A percentile compares a stretch with the other conserved stretches of the same genome.
Conservation (phyloP, 2,888 invertebrate species). For the Enchytraeus crypticus region DNA sequence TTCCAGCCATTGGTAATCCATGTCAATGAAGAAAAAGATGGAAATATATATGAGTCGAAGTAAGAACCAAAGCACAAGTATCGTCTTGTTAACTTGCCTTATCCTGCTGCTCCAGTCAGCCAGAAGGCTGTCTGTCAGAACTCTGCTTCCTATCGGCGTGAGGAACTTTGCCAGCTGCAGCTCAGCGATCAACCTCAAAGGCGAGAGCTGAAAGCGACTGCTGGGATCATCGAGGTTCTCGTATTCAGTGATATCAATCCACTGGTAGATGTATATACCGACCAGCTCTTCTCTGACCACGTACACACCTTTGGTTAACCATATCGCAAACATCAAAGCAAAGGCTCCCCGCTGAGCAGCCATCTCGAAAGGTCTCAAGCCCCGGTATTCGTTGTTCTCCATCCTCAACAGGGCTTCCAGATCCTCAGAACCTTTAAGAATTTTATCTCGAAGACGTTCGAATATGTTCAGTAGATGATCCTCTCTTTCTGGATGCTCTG, state of each 20-base stretch:
- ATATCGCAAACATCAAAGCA: not conserved
- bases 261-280: slow-evolving; percentile 3
- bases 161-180: not conserved
- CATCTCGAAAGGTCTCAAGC: slow-evolving; percentile 7
- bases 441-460: not conserved
- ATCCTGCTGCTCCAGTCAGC: slow-evolving; percentile 1
- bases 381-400: slow-evolving; percentile 3
- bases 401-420: not conserved
- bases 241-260: slow-evolving; percentile 11
- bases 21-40: not conserved
- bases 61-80: not conserved
- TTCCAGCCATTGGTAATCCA: slow-evolving; percentile 2
- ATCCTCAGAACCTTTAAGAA: not conserved
- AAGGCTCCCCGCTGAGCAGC: slow-evolving; percentile 10
- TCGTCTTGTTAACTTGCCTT: not conserved
- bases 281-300: slow-evolving; percentile 1
- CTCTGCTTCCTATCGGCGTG: not conserved
- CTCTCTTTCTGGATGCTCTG: slow-evolving; percentile 5
- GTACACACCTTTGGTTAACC: slow-evolving; percentile 4
- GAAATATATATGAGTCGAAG: not conserved
- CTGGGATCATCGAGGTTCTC: not conserved
- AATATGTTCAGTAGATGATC: not conserved
- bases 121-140: not conserved
- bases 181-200: not conserved
- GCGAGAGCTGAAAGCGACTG: not conserved